Percentiles rank a stretch among this genome's conserved stretches.
phyloP scores from a whole-genome alignment of 2,113 vertebrate species.

The Tenrec ecaudatus region DNA sequence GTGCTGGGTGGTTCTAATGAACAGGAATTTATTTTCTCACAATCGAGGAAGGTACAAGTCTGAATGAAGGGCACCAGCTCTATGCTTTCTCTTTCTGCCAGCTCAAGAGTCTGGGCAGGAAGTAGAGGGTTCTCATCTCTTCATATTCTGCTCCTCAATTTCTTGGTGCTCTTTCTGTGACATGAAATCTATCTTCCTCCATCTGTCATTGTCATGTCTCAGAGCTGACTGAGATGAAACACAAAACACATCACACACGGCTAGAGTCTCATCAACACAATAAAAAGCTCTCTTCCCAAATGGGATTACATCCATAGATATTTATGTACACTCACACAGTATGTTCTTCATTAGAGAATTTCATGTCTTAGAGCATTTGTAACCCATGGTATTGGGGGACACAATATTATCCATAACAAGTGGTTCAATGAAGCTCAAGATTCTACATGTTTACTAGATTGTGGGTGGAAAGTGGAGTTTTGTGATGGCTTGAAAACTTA shows the following conservation, averaged over 20 bases:
- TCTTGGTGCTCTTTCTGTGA: background rate
- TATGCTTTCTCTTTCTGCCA: background rate
- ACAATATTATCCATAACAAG: background rate
- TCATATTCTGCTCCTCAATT: background rate
- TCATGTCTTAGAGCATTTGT: background rate
- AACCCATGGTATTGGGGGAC: background rate
- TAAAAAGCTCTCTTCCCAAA: background rate
- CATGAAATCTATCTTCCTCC: background rate
- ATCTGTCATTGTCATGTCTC: background rate
- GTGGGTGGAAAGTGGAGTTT: background rate
- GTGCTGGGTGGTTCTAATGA: background rate
- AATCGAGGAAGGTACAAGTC: background rate
- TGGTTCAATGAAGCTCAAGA: background rate
- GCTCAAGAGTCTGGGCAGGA: background rate
- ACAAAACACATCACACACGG: background rate
- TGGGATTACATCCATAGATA: background rate
- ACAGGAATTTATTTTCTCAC: background rate
- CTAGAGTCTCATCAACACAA: background rate
- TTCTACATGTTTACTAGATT: background rate
- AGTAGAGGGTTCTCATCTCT: background rate
- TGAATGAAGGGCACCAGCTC: background rate
- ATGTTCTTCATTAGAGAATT: no score
- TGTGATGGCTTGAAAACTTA: conserved; percentile 12
- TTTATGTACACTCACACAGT: background rate
- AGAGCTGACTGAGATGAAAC: background rate